A percentile compares a stretch with the other conserved stretches of the same genome.
Conservation (phyloP, 2,888 invertebrate genomes). For the Pristionchus japonicus region DNA sequence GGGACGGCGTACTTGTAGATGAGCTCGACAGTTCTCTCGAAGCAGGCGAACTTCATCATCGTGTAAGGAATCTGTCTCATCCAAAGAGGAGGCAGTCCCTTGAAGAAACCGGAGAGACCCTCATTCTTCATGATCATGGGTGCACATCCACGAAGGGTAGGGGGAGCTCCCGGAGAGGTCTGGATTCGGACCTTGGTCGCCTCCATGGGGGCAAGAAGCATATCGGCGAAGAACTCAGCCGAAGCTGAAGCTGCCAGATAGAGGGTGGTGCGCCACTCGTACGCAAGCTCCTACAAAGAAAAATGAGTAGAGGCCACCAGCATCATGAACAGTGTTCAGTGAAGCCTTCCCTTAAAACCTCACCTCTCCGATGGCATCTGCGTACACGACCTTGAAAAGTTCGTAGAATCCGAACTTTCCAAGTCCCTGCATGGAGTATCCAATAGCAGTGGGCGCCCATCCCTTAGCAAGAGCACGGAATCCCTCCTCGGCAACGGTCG, state of each 20-base stretch:
- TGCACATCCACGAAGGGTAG: conserved; percentile 88
- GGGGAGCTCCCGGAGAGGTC: conserved; percentile 93
- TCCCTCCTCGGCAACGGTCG: conserved; percentile 90
- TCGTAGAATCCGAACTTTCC: conserved; percentile 99
- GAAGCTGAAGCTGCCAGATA: conserved; percentile 94
- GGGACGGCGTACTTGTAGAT: conserved; percentile 92
- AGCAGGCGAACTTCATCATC: conserved; percentile 99
- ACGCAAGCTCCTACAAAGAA: conserved; percentile 87
- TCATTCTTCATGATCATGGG: conserved; percentile 92
- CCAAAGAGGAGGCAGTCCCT: conserved; percentile 95
- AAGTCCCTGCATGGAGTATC: conserved; percentile 88
- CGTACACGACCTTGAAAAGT: conserved; percentile 91
- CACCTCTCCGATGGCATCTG: conserved; percentile 85
- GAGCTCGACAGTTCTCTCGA: conserved; percentile 94
- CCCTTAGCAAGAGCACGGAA: conserved; percentile 88
- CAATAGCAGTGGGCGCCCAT: conserved; percentile 97
- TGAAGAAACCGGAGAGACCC: conserved; percentile 84
- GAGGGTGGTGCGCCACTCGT: conserved; percentile 88
- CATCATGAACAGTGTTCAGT: too few relatives aligned
- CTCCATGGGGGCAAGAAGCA: conserved; percentile 95
- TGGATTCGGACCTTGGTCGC: conserved; percentile 95
- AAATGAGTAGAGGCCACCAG: too few relatives aligned
- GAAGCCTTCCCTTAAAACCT: neutral
- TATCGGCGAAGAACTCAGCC: conserved; percentile 99
- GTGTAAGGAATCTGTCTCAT: conserved; percentile 98